These are phyloP conservation scores for Spatula clypeata DNA, from an alignment of 2,797 vertebrate genomes.

Conservation along the genomic window DNA sequence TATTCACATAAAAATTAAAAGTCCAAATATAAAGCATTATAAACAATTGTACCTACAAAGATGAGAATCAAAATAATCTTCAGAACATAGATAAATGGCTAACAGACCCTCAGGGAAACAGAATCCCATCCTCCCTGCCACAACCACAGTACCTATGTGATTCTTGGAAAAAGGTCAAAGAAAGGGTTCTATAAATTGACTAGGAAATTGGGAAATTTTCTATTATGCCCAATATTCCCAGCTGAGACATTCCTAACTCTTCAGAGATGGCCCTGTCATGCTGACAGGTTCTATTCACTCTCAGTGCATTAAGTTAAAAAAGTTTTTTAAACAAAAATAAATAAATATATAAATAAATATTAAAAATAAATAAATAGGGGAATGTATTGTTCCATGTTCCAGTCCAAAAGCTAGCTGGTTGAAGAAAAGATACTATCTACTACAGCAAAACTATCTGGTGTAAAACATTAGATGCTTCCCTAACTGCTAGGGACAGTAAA, in stretches of 20 bases:
- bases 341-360: too few species aligned
- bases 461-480: not conserved
- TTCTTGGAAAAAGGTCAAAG: not conserved
- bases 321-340: too few species aligned
- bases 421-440: not conserved
- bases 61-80: not conserved
- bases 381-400: not conserved
- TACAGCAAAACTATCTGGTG: not conserved
- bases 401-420: not conserved
- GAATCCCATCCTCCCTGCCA: not conserved
- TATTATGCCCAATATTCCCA: not conserved
- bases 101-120: not conserved
- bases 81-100: not conserved
- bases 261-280: not conserved
- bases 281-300: not conserved
- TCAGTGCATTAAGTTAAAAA: not conserved
- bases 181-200: not conserved
- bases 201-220: not conserved
- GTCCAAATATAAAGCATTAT: not conserved
- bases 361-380: too few species aligned
- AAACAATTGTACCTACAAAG: slow-evolving; percentile 15
- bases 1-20: not conserved
- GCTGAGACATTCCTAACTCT: not conserved
- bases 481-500: not conserved
- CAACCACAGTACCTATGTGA: not conserved